Evolutionary conservation across 2,797 vertebrate species (phyloP).

Genomic region (Muscicapa comitata): DNA sequence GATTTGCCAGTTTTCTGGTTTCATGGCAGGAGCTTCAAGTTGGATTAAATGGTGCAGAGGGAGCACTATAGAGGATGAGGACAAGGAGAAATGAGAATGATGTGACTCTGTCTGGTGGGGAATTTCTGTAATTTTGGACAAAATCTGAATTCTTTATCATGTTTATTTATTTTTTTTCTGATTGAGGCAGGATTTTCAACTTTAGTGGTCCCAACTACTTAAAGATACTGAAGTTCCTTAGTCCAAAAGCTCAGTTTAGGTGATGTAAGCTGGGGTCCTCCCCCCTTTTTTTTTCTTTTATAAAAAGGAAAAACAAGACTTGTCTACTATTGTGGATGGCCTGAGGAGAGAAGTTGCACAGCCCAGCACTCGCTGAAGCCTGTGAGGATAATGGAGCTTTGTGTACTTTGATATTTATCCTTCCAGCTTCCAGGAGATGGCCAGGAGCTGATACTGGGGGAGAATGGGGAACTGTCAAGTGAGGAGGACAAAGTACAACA

Average conservation of each 20-base stretch:
- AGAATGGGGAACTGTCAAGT: not conserved
- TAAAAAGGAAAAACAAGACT: not conserved
- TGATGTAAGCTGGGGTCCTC: not conserved
- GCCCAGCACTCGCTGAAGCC: not conserved
- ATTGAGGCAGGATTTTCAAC: not conserved
- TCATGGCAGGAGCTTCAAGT: not conserved
- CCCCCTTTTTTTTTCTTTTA: not conserved
- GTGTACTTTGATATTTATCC: conserved; percentile 23
- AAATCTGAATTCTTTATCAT: not conserved
- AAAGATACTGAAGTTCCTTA: not conserved
- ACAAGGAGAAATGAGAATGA: not conserved
- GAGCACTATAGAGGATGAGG: not conserved
- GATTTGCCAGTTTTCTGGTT: not conserved
- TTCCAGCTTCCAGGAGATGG: conserved; percentile 8
- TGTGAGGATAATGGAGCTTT: not conserved
- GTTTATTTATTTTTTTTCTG: not conserved
- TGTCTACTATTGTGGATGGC: not conserved
- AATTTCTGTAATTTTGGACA: not conserved
- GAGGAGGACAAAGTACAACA: not conserved
- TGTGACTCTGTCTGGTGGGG: not conserved
- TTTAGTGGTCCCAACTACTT: not conserved
- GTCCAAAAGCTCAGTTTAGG: not conserved
- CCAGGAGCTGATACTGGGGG: not conserved
- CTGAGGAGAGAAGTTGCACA: not conserved
- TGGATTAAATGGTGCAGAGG: not conserved